A percentile compares a stretch with the other conserved stretches of the same genome.
Evolutionary conservation across 2,113 vertebrate species (phyloP).

Genomic region (Leptobrachium ailaonicum): DNA sequence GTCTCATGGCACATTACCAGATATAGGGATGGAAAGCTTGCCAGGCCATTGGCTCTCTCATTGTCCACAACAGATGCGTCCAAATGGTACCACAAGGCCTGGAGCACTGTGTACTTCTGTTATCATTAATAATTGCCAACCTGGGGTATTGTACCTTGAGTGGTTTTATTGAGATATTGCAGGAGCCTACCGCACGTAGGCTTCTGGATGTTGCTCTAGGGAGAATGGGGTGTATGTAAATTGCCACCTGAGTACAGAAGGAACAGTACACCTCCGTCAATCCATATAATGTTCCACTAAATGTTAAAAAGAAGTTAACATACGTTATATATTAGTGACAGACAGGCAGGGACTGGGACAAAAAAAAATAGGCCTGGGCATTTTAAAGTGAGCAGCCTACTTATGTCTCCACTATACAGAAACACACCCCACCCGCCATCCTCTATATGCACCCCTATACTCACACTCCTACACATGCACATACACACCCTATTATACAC

Average conservation of each 20-base stretch:
- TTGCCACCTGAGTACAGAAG: not conserved
- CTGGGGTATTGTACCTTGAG: conserved; percentile 2
- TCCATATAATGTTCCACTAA: not conserved
- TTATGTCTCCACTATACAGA: too few species aligned
- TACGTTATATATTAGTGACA: too few species aligned
- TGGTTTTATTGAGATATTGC: not conserved
- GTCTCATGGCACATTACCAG: too few species aligned
- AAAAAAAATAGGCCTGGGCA: too few species aligned
- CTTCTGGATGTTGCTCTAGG: not conserved
- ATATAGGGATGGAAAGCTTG: not conserved
- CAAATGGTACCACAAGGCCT: not conserved
- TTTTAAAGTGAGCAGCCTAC: too few species aligned
- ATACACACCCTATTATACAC: too few species aligned
- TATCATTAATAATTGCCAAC: conserved; percentile 9
- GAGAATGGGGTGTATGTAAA: not conserved
- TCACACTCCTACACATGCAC: too few species aligned
- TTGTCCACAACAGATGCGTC: not conserved
- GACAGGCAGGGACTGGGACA: too few species aligned
- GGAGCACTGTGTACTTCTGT: conserved; percentile 7
- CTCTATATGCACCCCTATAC: too few species aligned
- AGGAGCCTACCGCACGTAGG: not conserved
- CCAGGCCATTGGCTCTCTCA: not conserved
- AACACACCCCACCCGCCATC: too few species aligned
- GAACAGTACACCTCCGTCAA: conserved; percentile 9
- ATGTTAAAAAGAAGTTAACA: conserved; percentile 2